phyloP scores from a whole-genome alignment of 2,888 invertebrate species.

The Chironomus riparius region DNA sequence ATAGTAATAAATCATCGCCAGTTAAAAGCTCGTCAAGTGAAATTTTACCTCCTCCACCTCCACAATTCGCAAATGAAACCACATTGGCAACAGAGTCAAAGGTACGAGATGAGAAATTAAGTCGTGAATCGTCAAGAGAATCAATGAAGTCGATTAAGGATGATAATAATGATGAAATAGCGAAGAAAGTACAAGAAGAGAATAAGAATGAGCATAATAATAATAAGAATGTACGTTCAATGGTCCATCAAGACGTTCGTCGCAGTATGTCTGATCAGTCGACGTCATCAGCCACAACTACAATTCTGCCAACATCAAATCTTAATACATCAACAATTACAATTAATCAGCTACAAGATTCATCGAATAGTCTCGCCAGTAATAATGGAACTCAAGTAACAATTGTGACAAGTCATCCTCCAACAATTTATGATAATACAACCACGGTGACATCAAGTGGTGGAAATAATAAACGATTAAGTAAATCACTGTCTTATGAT shows the following conservation, averaged over 20 bases:
- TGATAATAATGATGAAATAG: background rate
- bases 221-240: background rate
- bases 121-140: background rate
- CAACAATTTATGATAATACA: conserved; percentile 53
- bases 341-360: conserved; percentile 45
- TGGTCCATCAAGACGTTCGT: conserved; percentile 10
- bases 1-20: conserved; percentile 1
- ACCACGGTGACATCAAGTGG: conserved; percentile 36
- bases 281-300: conserved; percentile 7
- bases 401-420: conserved; percentile 73
- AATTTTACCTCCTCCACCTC: conserved; percentile 21
- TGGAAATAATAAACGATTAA: background rate
- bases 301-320: background rate
- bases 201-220: background rate
- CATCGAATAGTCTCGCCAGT: conserved; percentile 64
- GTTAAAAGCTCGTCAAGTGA: conserved; percentile 18
- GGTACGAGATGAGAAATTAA: background rate
- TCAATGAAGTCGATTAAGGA: background rate
- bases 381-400: conserved; percentile 66
- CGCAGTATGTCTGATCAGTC: conserved; percentile 20
- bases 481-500: conserved; percentile 9
- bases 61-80: conserved; percentile 22
- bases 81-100: background rate
- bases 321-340: conserved; percentile 39
- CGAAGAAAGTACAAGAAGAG: background rate